These are phyloP conservation scores for Ammodytes dubius DNA, from an alignment of 2,113 vertebrate genomes.

Conservation along the genomic window DNA sequence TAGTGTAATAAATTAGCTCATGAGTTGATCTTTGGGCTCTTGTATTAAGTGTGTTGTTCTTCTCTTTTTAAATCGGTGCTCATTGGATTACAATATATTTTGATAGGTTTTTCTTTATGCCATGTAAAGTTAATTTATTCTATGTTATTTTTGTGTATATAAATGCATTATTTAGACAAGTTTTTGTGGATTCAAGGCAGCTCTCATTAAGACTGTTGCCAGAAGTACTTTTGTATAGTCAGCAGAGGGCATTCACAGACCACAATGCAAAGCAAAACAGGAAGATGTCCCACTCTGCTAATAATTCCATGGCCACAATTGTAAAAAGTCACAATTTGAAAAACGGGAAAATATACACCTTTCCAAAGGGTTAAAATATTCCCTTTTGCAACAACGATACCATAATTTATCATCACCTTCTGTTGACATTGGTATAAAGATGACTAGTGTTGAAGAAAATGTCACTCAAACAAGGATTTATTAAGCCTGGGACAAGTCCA, in stretches of 20 bases:
- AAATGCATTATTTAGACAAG: background rate
- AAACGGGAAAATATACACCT: background rate
- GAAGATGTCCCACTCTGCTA: constrained; percentile 40
- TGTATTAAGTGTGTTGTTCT: constrained; percentile 8
- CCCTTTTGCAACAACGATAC: too few relatives aligned
- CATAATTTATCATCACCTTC: too few relatives aligned
- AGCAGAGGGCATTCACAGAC: constrained; percentile 31
- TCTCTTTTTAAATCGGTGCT: background rate
- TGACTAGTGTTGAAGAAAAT: too few relatives aligned
- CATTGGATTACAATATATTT: background rate
- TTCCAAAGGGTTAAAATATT: too few relatives aligned
- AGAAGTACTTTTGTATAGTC: background rate
- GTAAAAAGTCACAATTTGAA: background rate
- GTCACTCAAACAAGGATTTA: too few relatives aligned
- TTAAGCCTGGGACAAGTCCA: too few relatives aligned
- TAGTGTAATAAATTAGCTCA: constrained; percentile 74
- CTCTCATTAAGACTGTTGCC: background rate
- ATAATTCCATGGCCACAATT: background rate
- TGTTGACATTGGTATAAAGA: too few relatives aligned
- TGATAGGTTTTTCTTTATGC: background rate
- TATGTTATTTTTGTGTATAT: background rate
- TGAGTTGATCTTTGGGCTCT: constrained; percentile 47
- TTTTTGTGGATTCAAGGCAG: background rate
- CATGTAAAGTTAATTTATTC: background rate
- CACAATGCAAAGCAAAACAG: background rate